Conservation (phyloP, 2,113 vertebrate species). For the Phoenicopterus ruber region DNA sequence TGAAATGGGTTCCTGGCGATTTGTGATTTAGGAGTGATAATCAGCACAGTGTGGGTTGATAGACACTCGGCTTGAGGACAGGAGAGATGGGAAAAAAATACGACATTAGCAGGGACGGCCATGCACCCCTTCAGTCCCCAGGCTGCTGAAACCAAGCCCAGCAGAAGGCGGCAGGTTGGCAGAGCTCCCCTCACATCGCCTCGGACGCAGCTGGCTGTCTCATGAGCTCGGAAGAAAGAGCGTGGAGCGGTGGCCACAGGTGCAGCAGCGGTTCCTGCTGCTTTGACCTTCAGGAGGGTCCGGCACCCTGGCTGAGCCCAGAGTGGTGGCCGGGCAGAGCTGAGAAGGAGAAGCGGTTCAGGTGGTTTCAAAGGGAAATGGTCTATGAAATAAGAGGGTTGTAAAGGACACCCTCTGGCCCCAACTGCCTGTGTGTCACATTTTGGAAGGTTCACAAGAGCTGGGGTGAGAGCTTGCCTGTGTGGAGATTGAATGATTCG, state of each 20-base stretch:
- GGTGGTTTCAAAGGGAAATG: not conserved
- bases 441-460: not conserved
- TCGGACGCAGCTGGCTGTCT: not conserved
- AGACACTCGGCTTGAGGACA: not conserved
- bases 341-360: not conserved
- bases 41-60: not conserved
- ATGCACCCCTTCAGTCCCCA: not conserved
- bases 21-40: constrained; percentile 3
- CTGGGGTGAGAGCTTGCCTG: not conserved
- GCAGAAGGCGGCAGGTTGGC: not conserved
- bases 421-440: not conserved
- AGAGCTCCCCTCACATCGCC: not conserved
- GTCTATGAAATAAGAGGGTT: not conserved
- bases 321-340: not conserved
- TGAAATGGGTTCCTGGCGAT: not conserved
- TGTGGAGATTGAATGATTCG: not conserved
- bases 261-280: not conserved
- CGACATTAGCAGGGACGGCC: not conserved
- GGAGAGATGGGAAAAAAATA: not conserved
- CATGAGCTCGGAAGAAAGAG: not conserved
- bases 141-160: not conserved
- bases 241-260: not conserved
- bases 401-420: not conserved
- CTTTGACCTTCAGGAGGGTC: not conserved
- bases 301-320: not conserved